Percentiles rank a stretch among this genome's conserved stretches.
Evolutionary conservation across 2,113 vertebrate species (phyloP).

Genomic region (Pollimyrus isidori): DNA sequence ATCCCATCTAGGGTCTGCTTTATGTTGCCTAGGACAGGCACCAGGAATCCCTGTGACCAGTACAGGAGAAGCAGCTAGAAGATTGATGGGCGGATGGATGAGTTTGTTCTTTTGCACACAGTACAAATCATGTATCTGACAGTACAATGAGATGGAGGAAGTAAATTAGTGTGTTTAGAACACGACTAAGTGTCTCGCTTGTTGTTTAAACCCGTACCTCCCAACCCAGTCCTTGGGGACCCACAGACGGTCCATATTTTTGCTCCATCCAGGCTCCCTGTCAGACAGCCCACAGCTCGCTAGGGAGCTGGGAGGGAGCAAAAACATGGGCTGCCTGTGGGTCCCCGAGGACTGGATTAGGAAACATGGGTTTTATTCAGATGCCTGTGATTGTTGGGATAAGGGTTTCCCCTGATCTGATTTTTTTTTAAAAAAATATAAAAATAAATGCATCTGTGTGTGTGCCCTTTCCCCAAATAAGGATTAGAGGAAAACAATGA

Average conservation of each 20-base stretch:
- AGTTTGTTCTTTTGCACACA: not conserved
- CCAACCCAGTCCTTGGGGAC: not conserved
- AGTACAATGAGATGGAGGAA: not conserved
- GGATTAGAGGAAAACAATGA: not conserved
- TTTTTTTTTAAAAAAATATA: not conserved
- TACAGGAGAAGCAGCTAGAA: not conserved
- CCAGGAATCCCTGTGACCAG: not conserved
- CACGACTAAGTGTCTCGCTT: not conserved
- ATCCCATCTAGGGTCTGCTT: not conserved
- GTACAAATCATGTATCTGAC: not conserved
- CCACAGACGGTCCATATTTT: not conserved
- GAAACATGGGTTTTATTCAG: not conserved
- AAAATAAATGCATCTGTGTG: not conserved
- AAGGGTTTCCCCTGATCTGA: not conserved
- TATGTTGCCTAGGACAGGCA: not conserved
- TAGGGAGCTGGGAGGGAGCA: not conserved
- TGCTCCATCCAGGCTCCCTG: not conserved
- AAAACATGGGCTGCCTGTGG: no score
- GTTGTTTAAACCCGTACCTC: not conserved
- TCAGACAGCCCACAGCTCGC: not conserved
- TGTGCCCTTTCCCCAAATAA: not conserved
- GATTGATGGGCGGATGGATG: not conserved
- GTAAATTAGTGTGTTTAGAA: not conserved
- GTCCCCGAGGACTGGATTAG: no score
- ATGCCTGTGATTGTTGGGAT: not conserved